A percentile compares a stretch with the other conserved stretches of the same genome.
Conservation (phyloP, 2,797 vertebrate genomes). For the Podargus strigoides region DNA sequence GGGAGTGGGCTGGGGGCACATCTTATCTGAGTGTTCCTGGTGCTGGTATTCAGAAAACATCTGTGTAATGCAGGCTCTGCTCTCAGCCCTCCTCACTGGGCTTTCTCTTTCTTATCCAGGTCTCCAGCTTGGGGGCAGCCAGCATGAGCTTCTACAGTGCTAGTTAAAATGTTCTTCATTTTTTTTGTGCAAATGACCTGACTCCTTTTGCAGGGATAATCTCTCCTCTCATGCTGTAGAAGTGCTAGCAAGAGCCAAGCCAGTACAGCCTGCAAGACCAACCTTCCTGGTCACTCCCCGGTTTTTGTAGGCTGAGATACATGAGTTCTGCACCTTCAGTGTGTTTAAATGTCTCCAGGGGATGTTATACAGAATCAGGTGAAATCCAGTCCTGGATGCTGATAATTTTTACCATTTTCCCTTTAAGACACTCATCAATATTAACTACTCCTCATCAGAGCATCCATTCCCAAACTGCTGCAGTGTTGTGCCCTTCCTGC, state of each 20-base stretch:
- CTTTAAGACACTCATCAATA: not conserved
- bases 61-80: not conserved
- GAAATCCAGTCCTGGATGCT: not conserved
- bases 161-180: not conserved
- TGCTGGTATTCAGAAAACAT: not conserved
- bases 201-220: not conserved
- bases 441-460: not conserved
- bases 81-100: not conserved
- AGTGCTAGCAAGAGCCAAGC: not conserved
- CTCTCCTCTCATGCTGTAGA: accelerated
- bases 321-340: not conserved
- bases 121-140: not conserved
- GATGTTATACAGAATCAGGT: not conserved
- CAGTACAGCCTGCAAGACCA: not conserved
- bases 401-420: not conserved
- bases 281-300: not conserved
- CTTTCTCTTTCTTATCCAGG: not conserved
- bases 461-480: not conserved
- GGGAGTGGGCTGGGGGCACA: not conserved
- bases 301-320: not conserved
- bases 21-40: not conserved
- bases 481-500: not conserved
- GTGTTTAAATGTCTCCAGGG: not conserved
- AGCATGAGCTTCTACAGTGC: not conserved
- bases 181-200: not conserved